These are phyloP conservation scores for Apus apus DNA, from an alignment of 2,113 vertebrate genomes.

Conservation along the genomic window DNA sequence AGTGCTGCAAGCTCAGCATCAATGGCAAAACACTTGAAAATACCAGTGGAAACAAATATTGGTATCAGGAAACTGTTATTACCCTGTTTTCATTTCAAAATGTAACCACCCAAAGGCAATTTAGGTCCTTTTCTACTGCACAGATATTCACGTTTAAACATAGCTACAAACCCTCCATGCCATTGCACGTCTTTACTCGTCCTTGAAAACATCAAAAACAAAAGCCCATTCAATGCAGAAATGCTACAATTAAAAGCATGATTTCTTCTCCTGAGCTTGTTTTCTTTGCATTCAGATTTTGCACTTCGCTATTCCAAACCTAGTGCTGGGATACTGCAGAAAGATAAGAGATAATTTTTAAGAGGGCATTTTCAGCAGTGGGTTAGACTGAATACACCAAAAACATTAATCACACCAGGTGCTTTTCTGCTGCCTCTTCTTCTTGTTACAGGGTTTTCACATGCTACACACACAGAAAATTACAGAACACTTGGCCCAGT, in stretches of 20 bases:
- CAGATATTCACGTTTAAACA: not conserved
- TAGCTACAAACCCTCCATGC: not conserved
- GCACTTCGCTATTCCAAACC: not conserved
- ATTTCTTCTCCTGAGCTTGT: not conserved
- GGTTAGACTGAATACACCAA: not conserved
- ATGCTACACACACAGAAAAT: not conserved
- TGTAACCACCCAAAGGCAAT: not conserved
- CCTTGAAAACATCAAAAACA: not conserved
- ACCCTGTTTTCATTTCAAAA: not conserved
- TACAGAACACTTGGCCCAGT: not conserved
- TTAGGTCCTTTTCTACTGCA: not conserved
- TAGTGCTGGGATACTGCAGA: not conserved
- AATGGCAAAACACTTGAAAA: not conserved
- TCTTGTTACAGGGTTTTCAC: not conserved
- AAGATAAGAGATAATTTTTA: not conserved
- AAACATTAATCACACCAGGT: not conserved
- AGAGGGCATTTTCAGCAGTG: not conserved
- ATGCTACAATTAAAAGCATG: not conserved
- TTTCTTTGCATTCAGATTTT: not conserved
- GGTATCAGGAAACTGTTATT: not conserved
- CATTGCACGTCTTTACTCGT: not conserved
- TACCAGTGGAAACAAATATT: not conserved
- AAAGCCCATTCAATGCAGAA: not conserved
- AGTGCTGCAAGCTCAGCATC: not conserved
- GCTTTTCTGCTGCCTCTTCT: not conserved